A percentile compares a stretch with the other conserved stretches of the same genome.
phyloP scores from a whole-genome alignment of 92 coral and sea anemone species.

The Epizoanthus fatuus region DNA sequence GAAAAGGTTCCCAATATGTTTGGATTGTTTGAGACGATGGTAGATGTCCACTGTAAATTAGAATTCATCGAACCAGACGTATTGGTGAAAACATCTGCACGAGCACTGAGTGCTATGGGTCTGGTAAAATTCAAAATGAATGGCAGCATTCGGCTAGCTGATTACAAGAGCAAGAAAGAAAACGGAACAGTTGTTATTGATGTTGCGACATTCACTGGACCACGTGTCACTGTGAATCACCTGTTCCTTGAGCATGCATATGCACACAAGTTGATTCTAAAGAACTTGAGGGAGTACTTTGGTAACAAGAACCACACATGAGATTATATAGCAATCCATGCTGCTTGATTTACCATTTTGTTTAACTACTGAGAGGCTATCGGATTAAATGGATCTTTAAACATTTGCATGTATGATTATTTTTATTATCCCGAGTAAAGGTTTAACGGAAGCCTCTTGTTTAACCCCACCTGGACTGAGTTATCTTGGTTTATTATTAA shows the following conservation, averaged over 20 bases:
- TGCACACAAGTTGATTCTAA: constrained; percentile 1
- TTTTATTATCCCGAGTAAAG: no score
- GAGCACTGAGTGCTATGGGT: neutral
- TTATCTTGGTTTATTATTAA: no score
- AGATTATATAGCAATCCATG: no score
- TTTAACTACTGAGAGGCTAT: no score
- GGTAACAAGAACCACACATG: neutral
- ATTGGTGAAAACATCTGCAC: neutral
- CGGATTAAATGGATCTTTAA: no score
- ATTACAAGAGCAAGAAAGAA: constrained; percentile 10
- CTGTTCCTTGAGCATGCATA: neutral
- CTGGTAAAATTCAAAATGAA: constrained; percentile 13
- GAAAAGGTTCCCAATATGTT: neutral
- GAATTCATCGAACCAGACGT: neutral
- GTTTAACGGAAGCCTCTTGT: no score
- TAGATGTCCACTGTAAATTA: neutral
- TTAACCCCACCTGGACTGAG: no score
- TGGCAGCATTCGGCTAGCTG: constrained; percentile 7
- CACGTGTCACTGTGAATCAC: neutral
- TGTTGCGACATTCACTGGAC: neutral
- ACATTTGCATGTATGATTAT: no score
- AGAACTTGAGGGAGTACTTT: constrained; percentile 1
- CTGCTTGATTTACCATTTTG: no score
- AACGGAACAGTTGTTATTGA: constrained; percentile 21
- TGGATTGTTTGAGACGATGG: neutral